Conservation (phyloP, 2,888 invertebrate genomes). For the Cheilosia urbana region DNA sequence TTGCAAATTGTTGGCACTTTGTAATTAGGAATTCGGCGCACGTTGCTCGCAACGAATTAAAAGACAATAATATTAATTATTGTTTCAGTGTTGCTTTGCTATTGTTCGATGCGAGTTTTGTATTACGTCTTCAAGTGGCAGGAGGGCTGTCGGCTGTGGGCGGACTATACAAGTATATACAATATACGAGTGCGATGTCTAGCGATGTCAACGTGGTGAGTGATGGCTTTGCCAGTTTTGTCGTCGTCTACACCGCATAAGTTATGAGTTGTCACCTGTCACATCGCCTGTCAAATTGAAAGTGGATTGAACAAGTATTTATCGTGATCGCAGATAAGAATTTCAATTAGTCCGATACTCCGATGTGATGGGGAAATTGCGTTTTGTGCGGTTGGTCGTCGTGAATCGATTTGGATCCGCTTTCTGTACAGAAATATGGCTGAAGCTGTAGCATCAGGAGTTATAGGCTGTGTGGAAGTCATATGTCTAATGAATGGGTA, state of each 20-base stretch:
- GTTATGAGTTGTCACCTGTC: constrained; percentile 84
- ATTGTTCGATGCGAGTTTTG: constrained; percentile 53
- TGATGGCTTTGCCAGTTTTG: constrained; percentile 67
- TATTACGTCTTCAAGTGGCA: constrained; percentile 16
- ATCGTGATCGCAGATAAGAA: constrained; percentile 83
- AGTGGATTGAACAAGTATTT: constrained; percentile 83
- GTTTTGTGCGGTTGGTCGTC: constrained; percentile 63
- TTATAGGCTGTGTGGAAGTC: background rate
- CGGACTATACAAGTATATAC: constrained; percentile 25
- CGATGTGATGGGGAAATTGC: constrained; percentile 44
- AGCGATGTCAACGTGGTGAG: constrained; percentile 66
- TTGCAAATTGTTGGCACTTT: constrained; percentile 75
- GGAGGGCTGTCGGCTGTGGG: constrained; percentile 56
- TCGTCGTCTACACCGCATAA: constrained; percentile 78
- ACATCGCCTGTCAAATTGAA: constrained; percentile 84
- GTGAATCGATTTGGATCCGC: constrained; percentile 64
- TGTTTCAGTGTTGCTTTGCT: constrained; percentile 75
- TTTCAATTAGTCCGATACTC: constrained; percentile 82
- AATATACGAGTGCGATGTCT: constrained; percentile 12
- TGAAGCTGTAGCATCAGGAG: background rate
- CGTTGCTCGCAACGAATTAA: constrained; percentile 81
- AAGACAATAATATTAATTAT: constrained; percentile 84
- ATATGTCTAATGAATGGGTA: background rate
- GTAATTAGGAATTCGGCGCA: constrained; percentile 72
- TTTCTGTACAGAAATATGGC: constrained; percentile 20